phyloP scores from a whole-genome alignment of 2,797 vertebrate genomes.

The Oreochromis mossambicus region DNA sequence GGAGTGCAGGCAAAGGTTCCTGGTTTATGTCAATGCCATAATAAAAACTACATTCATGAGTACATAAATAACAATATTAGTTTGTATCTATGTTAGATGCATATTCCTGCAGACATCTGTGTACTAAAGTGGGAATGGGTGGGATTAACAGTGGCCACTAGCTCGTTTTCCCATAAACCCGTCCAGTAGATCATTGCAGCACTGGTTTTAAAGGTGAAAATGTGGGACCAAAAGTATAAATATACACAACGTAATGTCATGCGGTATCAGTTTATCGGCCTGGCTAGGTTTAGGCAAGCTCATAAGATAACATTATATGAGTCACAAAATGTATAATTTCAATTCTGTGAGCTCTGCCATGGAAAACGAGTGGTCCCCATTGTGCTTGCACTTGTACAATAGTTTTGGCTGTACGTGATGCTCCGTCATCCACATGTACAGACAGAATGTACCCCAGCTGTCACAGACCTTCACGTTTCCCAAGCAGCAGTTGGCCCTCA shows the following conservation, averaged over 20 bases:
- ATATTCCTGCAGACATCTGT: not conserved
- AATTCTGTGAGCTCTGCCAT: not conserved
- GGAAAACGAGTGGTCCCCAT: constrained; percentile 9
- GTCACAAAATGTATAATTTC: not conserved
- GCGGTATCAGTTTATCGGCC: not conserved
- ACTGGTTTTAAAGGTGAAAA: not conserved
- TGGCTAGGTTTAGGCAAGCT: not conserved
- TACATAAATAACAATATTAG: not conserved
- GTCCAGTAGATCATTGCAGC: not conserved
- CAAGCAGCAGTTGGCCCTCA: constrained; percentile 79
- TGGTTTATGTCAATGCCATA: not conserved
- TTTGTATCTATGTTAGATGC: not conserved
- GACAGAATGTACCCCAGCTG: constrained; percentile 70
- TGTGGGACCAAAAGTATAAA: not conserved
- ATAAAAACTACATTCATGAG: not conserved
- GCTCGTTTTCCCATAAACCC: not conserved
- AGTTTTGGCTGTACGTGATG: constrained; percentile 64
- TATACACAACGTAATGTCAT: not conserved
- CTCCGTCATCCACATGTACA: constrained; percentile 62
- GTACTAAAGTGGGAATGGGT: not conserved
- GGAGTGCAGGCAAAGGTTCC: not conserved
- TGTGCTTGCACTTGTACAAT: constrained; percentile 5
- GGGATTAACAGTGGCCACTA: not conserved
- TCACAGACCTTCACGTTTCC: constrained; percentile 63
- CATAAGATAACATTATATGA: not conserved